A percentile compares a stretch with the other conserved stretches of the same genome.
phyloP scores from a whole-genome alignment of 2,888 invertebrate species.

The Bhutanitis thaidina region DNA sequence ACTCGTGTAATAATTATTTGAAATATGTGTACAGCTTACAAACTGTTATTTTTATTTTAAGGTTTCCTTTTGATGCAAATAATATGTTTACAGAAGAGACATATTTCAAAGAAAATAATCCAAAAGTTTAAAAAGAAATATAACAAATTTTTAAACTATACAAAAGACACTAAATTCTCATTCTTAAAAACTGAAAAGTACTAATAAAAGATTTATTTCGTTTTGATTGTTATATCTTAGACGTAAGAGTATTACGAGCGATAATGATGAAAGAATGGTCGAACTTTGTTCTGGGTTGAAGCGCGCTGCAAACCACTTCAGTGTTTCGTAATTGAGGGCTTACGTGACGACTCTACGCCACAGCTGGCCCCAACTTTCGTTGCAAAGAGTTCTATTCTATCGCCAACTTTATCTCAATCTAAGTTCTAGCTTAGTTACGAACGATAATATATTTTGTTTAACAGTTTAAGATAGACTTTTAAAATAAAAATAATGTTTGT shows the following conservation, averaged over 20 bases:
- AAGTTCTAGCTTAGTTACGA: slow-evolving; percentile 58
- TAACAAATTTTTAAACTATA: too few relatives aligned
- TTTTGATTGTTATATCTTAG: slow-evolving; percentile 9
- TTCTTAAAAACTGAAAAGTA: background rate
- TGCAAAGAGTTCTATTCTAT: slow-evolving; percentile 62
- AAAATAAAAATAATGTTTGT: too few relatives aligned
- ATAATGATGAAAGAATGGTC: slow-evolving; percentile 67
- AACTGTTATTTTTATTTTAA: too few relatives aligned
- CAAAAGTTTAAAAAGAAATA: too few relatives aligned
- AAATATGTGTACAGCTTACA: too few relatives aligned
- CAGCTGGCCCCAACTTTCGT: slow-evolving; percentile 64
- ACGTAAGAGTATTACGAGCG: slow-evolving; percentile 33
- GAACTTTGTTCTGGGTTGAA: slow-evolving; percentile 59
- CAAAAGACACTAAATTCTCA: too few relatives aligned
- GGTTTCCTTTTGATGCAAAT: too few relatives aligned
- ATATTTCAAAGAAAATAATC: too few relatives aligned
- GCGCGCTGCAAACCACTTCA: slow-evolving; percentile 58
- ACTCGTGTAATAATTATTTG: too few relatives aligned
- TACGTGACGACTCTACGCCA: slow-evolving; percentile 69
- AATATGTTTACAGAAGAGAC: too few relatives aligned
- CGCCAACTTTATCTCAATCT: slow-evolving; percentile 72
- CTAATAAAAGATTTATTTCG: background rate
- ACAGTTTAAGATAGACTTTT: too few relatives aligned
- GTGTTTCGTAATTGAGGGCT: slow-evolving; percentile 77
- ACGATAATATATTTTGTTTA: slow-evolving; percentile 27